Evolutionary conservation across 2,113 vertebrate species (phyloP), one percentile per base, ranked within the genome.

Genomic region (Cyprinus carpio): DNA sequence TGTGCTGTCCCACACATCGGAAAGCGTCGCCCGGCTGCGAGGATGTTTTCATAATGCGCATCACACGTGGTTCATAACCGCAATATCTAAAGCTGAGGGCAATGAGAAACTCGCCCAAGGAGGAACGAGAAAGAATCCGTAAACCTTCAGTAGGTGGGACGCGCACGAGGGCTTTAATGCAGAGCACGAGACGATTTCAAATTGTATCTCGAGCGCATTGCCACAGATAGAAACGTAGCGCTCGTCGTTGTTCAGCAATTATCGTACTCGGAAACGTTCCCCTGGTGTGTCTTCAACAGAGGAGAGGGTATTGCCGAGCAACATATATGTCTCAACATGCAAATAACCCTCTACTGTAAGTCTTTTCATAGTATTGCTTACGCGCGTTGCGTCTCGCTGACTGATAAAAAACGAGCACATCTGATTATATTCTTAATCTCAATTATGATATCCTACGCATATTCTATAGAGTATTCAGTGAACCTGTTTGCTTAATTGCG

Each of bases 341-440:
- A 85, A 84, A 88, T 64, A 67, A 69, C 75, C 84, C 69, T 85
- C 60, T 40, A 82, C 84, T 79, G 91, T 90, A 85, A 91, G 91
- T 90, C 69, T 75, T 75, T 78, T 34, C 43, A 18, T 29, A 77
- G 49, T 77, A 65, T 46, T 25, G 34, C 56, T 81, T 72, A n/a
- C 31, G 76, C 12, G 11, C 20, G 20, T 40, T 82, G 4, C 43
- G 34, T 54, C 16, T 81, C 13, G 58, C 13, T 67, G 49, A 64
- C 65, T 74, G 77, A 25, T 80, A 27, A 58, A 11, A 80, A 60
- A 43, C 77, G 43, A n/a, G n/a, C 29, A 40, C 11, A 43, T 29
- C 18, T 25, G 31, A 10, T 31, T 34, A n/a, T 27, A 27, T 72
- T 37, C 25, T 62, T 6, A 40, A 4, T 40, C 40, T 60, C 6